A percentile compares a stretch with the other conserved stretches of the same genome.
These are phyloP conservation scores for Sylvietta virens DNA, from an alignment of 2,113 vertebrate species.

Conservation along the genomic window DNA sequence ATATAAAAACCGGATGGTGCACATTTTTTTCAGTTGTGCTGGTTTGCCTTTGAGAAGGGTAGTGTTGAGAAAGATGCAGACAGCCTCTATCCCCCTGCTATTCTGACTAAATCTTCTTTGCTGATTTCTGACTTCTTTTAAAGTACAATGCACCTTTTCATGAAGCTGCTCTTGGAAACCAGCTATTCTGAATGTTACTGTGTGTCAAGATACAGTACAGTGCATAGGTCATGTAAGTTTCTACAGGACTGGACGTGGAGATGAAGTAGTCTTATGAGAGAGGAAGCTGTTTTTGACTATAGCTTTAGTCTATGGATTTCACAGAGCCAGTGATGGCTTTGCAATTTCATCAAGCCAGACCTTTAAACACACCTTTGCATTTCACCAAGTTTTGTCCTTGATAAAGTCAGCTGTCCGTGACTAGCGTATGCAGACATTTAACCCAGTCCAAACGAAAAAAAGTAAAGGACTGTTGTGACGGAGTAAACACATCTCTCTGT, in stretches of 20 bases:
- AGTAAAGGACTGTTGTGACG: constrained; percentile 57
- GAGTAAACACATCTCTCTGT: constrained; percentile 50
- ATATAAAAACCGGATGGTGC: background rate
- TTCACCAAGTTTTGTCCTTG: constrained; percentile 26
- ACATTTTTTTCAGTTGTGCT: background rate
- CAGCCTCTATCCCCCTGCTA: background rate
- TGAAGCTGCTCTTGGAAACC: background rate
- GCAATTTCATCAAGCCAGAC: background rate
- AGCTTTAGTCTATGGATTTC: background rate
- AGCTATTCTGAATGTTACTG: background rate
- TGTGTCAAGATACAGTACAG: background rate
- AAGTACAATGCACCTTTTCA: constrained; percentile 15
- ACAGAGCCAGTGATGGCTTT: background rate
- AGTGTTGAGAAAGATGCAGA: background rate
- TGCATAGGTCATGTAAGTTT: background rate
- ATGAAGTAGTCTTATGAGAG: background rate
- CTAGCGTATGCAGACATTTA: background rate
- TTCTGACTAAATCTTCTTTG: background rate
- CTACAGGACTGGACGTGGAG: background rate
- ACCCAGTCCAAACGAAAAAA: constrained; percentile 18
- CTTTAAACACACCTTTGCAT: constrained; percentile 33
- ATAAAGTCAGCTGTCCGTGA: constrained; percentile 16
- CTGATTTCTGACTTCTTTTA: background rate
- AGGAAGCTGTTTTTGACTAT: background rate
- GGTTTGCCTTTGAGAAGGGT: background rate